Percentiles rank a stretch among this genome's conserved stretches.
Evolutionary conservation across 2,113 vertebrate species (phyloP).

Genomic region (Alexandromys fortis): DNA sequence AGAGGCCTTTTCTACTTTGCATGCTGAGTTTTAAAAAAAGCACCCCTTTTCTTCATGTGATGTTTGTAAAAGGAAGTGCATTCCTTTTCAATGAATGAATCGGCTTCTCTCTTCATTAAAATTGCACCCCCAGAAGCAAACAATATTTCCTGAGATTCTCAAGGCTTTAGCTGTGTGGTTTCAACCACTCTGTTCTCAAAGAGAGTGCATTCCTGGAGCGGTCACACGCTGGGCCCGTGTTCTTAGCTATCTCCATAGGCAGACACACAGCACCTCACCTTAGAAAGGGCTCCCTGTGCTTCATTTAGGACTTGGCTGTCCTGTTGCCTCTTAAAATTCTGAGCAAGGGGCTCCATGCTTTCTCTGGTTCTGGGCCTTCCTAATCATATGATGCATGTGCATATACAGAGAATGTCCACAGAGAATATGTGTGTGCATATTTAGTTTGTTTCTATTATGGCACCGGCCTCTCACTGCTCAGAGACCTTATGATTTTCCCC

Average conservation of each 20-base stretch:
- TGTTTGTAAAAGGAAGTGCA: not conserved
- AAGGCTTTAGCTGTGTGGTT: not conserved
- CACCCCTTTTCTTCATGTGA: not conserved
- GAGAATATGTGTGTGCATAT: not conserved
- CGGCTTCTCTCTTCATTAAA: not conserved
- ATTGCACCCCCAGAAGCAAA: not conserved
- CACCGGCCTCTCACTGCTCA: not conserved
- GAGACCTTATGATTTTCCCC: slow-evolving; percentile 3
- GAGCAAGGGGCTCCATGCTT: not conserved
- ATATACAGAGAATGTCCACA: not conserved
- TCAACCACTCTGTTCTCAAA: not conserved
- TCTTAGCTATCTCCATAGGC: not conserved
- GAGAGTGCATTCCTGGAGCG: not conserved
- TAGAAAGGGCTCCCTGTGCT: not conserved
- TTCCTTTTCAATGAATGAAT: not conserved
- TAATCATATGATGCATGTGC: not conserved
- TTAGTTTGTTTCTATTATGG: not conserved
- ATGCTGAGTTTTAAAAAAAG: not conserved
- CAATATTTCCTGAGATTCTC: not conserved
- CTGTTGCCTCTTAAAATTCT: not conserved
- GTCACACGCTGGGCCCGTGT: not conserved
- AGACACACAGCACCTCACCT: not conserved
- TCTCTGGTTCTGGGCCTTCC: not conserved
- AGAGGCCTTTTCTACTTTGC: not conserved
- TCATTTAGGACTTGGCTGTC: not conserved